These are phyloP conservation scores for Otolemur crassicaudatus DNA, from an alignment of 2,797 vertebrate species.

Conservation along the genomic window DNA sequence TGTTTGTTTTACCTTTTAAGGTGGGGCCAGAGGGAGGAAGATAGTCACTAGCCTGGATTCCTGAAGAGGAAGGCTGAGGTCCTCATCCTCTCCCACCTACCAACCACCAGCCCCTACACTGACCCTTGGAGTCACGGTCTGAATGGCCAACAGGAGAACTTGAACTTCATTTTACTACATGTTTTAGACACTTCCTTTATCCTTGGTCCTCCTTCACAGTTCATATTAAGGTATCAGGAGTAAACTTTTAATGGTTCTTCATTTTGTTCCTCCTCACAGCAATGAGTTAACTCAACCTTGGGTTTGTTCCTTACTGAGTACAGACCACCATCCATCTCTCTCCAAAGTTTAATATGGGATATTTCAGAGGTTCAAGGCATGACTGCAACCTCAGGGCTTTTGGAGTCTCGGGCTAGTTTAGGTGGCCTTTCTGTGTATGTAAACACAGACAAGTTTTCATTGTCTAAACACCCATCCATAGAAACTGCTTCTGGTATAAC, in stretches of 20 bases:
- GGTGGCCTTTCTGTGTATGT: background rate
- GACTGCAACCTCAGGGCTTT: background rate
- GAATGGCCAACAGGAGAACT: background rate
- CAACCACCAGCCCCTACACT: background rate
- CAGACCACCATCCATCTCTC: background rate
- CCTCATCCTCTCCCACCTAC: too few relatives aligned
- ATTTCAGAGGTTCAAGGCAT: background rate
- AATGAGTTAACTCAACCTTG: background rate
- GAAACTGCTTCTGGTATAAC: constrained; percentile 30
- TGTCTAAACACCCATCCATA: background rate
- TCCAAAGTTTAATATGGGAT: background rate
- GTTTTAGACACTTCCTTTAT: background rate
- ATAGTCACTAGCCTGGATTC: background rate
- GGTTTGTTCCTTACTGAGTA: background rate
- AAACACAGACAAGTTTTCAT: background rate
- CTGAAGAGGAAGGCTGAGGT: background rate
- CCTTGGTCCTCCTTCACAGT: background rate
- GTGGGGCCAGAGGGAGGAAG: background rate
- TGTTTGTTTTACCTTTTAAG: background rate
- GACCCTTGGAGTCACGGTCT: fast-evolving
- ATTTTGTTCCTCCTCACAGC: background rate
- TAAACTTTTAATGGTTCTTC: background rate
- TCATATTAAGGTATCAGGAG: background rate
- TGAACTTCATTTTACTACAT: background rate
- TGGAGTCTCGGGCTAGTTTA: background rate